phyloP scores from a whole-genome alignment of 2,113 vertebrate species.

The Montifringilla adamsi region DNA sequence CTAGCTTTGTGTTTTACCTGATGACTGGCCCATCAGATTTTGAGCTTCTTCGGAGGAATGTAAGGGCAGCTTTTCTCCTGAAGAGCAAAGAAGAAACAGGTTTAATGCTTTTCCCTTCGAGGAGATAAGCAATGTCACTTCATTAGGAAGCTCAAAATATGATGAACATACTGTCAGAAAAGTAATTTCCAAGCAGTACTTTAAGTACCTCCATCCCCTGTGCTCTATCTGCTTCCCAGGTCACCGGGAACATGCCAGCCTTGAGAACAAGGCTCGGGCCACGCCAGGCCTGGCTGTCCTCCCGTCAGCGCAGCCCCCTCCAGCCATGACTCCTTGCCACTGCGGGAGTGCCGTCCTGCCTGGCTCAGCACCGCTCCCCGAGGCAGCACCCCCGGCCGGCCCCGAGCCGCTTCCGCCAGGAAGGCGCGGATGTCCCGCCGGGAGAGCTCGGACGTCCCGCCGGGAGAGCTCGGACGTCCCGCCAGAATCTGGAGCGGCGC shows the following conservation, averaged over 20 bases:
- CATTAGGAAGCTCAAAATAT: constrained; percentile 84
- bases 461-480: fast-evolving
- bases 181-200: constrained; percentile 14
- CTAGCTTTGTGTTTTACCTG: constrained; percentile 75
- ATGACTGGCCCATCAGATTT: constrained; percentile 85
- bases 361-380: fast-evolving
- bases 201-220: neutral
- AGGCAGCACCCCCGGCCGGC: neutral
- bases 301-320: fast-evolving
- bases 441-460: neutral
- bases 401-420: fast-evolving
- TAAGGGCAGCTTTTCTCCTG: constrained; percentile 88
- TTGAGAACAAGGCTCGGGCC: neutral
- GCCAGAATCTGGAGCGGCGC: fast-evolving
- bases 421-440: fast-evolving
- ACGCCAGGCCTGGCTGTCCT: neutral
- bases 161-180: constrained; percentile 65
- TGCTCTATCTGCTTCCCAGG: neutral
- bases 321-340: neutral
- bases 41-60: constrained; percentile 88
- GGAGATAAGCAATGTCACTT: constrained; percentile 81
- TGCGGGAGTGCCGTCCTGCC: fast-evolving
- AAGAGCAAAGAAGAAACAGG: constrained; percentile 85
- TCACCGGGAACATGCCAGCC: neutral
- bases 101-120: constrained; percentile 82